phyloP scores from a whole-genome alignment of 2,888 invertebrate genomes.

The Drosophila emarginata region DNA sequence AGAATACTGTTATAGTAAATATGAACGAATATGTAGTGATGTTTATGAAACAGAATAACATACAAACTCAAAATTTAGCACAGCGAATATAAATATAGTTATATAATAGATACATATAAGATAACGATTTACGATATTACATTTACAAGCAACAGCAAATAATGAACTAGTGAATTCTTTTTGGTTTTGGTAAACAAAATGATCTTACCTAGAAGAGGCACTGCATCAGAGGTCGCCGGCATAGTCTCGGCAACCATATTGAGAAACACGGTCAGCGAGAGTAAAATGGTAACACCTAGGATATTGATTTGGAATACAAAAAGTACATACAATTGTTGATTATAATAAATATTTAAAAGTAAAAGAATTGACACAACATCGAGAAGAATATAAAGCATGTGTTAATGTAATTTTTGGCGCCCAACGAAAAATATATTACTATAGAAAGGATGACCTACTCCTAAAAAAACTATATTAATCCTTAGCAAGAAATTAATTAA shows the following conservation, averaged over 20 bases:
- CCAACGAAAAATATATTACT: not conserved
- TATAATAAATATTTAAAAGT: not conserved
- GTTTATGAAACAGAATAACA: constrained; percentile 15
- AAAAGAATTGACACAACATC: constrained; percentile 2
- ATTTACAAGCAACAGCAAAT: constrained; percentile 33
- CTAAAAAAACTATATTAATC: too few species aligned
- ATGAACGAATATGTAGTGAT: constrained; percentile 35
- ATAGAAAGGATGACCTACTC: too few species aligned
- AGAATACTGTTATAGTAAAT: constrained; percentile 19
- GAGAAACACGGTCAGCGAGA: constrained; percentile 98
- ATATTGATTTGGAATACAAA: constrained; percentile 38
- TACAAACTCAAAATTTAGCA: constrained; percentile 26
- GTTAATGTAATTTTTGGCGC: not conserved
- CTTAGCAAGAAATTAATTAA: too few species aligned
- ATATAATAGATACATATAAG: constrained; percentile 12
- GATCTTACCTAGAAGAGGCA: constrained; percentile 90
- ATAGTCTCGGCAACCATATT: constrained; percentile 99
- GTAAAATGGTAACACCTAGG: constrained; percentile 96
- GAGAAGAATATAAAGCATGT: not conserved
- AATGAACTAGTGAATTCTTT: not conserved
- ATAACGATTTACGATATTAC: constrained; percentile 20
- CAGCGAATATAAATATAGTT: constrained; percentile 12
- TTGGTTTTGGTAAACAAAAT: constrained; percentile 57
- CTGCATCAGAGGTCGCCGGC: constrained; percentile 98
- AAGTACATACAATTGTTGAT: not conserved